Conservation (phyloP, 2,888 invertebrate species). For the Ptycholaimellus sp. region DNA sequence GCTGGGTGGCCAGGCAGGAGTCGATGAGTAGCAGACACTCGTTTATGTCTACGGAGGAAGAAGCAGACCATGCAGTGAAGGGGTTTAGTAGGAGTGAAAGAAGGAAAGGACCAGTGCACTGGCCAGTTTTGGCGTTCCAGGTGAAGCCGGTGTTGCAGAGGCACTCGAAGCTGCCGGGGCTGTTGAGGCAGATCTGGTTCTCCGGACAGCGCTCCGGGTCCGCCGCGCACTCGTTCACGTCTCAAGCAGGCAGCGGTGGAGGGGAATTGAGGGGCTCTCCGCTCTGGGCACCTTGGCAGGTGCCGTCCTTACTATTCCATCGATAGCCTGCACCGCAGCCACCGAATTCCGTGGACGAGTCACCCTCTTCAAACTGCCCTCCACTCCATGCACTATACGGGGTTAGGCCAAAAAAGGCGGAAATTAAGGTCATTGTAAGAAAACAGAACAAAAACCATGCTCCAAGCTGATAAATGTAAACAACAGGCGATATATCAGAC, state of each 20-base stretch:
- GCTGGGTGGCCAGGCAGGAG: slow-evolving; percentile 18
- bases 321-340: background rate
- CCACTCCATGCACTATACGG: no score
- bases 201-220: background rate
- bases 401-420: no score
- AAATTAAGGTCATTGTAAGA: no score
- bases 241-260: no score
- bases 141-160: slow-evolving; percentile 4
- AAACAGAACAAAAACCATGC: no score
- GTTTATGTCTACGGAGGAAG: slow-evolving; percentile 24
- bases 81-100: background rate
- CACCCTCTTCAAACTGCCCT: no score
- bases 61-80: background rate
- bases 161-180: slow-evolving; percentile 5
- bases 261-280: no score
- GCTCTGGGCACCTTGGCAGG: no score
- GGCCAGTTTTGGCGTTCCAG: background rate
- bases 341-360: no score
- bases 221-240: slow-evolving; percentile 6
- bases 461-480: no score
- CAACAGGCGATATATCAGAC: no score
- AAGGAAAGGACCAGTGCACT: slow-evolving; percentile 3
- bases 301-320: background rate
- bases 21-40: slow-evolving; percentile 21
- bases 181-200: slow-evolving; percentile 5